Conservation (phyloP, 2,797 vertebrate species). For the Ammospiza maritima region DNA sequence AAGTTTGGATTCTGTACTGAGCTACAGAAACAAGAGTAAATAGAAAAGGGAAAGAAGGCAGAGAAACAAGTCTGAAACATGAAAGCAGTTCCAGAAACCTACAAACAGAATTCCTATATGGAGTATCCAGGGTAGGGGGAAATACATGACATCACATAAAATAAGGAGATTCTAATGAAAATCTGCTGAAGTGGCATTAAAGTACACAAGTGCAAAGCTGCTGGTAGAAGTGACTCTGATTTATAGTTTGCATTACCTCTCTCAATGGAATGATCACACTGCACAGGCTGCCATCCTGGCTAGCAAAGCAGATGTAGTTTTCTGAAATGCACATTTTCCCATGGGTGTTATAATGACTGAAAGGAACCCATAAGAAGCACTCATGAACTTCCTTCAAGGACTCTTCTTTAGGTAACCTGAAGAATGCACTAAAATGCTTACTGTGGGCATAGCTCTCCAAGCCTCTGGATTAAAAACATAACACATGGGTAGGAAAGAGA, state of each 20-base stretch:
- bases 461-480: conserved; percentile 80
- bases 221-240: not conserved
- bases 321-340: conserved; percentile 96
- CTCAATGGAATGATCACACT: conserved; percentile 90
- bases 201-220: not conserved
- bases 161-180: not conserved
- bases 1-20: not conserved
- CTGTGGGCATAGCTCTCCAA: conserved; percentile 91
- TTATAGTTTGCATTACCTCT: conserved; percentile 84
- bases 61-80: not conserved
- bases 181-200: not conserved
- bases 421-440: conserved; percentile 90
- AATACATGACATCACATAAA: not conserved
- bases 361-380: conserved; percentile 94
- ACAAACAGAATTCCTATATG: not conserved
- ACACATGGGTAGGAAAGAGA: not conserved
- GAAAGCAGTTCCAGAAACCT: not conserved
- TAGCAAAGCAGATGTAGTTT: conserved; percentile 95
- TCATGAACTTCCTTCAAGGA: conserved; percentile 92
- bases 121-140: not conserved
- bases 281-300: conserved; percentile 92
- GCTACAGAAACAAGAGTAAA: not conserved
- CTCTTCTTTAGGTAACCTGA: conserved; percentile 92
- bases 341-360: conserved; percentile 88
- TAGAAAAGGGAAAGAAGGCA: not conserved